Evolutionary conservation across 2,113 vertebrate species (phyloP).

Genomic region (Dicerorhinus sumatrensis): DNA sequence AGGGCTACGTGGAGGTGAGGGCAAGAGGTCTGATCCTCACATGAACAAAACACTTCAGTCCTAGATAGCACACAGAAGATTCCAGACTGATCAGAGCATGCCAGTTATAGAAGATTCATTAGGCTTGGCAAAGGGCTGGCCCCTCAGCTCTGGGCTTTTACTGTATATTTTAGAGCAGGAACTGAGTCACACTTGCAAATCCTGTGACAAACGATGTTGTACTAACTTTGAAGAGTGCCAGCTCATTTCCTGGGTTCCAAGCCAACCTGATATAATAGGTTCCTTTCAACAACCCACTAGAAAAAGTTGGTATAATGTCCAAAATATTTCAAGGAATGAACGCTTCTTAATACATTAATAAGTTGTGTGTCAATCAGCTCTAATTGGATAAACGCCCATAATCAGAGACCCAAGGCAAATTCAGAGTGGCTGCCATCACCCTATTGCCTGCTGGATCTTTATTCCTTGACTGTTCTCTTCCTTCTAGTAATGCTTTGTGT

Average conservation of each 20-base stretch:
- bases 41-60: slow-evolving; percentile 76
- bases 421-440: slow-evolving; percentile 85
- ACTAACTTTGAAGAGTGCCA: slow-evolving; percentile 89
- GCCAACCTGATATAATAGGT: slow-evolving; percentile 86
- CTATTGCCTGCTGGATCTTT: slow-evolving; percentile 69
- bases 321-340: slow-evolving; percentile 88
- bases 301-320: slow-evolving; percentile 87
- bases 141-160: slow-evolving; percentile 70
- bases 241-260: slow-evolving; percentile 88
- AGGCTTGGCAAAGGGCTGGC: slow-evolving; percentile 74
- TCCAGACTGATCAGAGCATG: slow-evolving; percentile 66
- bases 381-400: slow-evolving; percentile 89
- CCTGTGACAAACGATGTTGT: slow-evolving; percentile 92
- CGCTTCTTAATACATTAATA: slow-evolving; percentile 89
- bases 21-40: slow-evolving; percentile 71
- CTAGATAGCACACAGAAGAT: slow-evolving; percentile 65
- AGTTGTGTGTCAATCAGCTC: slow-evolving; percentile 89
- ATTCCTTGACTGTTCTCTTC: slow-evolving; percentile 5
- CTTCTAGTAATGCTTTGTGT: slow-evolving; percentile 72
- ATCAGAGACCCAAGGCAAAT: slow-evolving; percentile 80
- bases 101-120: slow-evolving; percentile 75
- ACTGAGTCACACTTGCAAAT: slow-evolving; percentile 90
- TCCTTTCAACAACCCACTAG: slow-evolving; percentile 87
- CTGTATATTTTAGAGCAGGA: slow-evolving; percentile 83
- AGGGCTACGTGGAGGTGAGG: slow-evolving; percentile 52